Percentiles rank a stretch among this genome's conserved stretches.
phyloP scores from a whole-genome alignment of 2,888 invertebrate species.

The Pollenia amentaria region DNA sequence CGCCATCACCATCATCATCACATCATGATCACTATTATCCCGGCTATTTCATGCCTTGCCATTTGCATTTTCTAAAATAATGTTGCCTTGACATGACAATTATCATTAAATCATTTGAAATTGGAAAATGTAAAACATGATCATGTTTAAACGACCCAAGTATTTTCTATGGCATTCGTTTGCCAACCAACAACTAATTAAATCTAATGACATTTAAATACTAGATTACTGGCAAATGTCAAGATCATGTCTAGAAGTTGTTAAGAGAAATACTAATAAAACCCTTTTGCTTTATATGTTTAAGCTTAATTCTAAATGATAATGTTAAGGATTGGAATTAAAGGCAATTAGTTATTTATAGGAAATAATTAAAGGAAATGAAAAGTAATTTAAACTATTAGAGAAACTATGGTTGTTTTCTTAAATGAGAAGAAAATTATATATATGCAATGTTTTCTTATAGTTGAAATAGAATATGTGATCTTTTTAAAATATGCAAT shows the following conservation, averaged over 20 bases:
- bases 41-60: constrained; percentile 4
- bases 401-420: constrained; percentile 8
- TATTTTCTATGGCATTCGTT: constrained; percentile 33
- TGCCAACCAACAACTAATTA: constrained; percentile 63
- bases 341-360: constrained; percentile 23
- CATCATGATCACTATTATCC: constrained; percentile 14
- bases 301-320: neutral
- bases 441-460: too few species aligned
- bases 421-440: constrained; percentile 7
- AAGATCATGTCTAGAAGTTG: constrained; percentile 59
- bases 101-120: constrained; percentile 70
- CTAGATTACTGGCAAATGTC: constrained; percentile 65
- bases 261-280: neutral
- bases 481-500: too few species aligned
- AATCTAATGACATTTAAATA: constrained; percentile 67
- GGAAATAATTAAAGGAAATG: constrained; percentile 16
- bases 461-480: too few species aligned
- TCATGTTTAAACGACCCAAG: constrained; percentile 1
- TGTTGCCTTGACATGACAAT: constrained; percentile 72
- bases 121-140: constrained; percentile 35
- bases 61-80: constrained; percentile 65
- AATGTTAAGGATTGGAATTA: constrained; percentile 19
- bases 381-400: constrained; percentile 49
- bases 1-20: neutral
- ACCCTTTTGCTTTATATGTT: neutral